Evolutionary conservation across 2,797 vertebrate genomes (phyloP).

Genomic region (Hephaestus fuliginosus): DNA sequence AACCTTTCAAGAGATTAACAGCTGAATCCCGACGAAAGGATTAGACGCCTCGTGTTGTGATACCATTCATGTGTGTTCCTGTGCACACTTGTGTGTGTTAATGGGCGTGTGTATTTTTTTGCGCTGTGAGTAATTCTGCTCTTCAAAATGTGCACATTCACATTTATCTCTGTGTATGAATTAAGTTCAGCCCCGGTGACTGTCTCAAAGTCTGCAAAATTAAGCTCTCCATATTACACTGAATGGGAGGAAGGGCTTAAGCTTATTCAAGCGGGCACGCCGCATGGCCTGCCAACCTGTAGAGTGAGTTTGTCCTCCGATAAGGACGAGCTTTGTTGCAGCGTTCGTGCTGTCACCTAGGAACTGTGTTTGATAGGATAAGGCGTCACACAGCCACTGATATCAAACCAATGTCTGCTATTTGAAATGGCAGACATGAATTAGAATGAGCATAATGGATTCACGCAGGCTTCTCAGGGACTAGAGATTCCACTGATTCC

Average conservation of each 20-base stretch:
- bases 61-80: slow-evolving; percentile 40
- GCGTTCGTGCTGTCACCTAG: slow-evolving; percentile 58
- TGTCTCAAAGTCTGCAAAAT: slow-evolving; percentile 38
- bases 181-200: slow-evolving; percentile 20
- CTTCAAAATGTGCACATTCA: slow-evolving; percentile 29
- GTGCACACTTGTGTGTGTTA: slow-evolving; percentile 2
- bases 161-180: slow-evolving; percentile 34
- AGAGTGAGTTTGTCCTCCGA: slow-evolving; percentile 65
- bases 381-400: slow-evolving; percentile 50
- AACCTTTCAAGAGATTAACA: slow-evolving; percentile 78
- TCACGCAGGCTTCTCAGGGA: slow-evolving; percentile 52
- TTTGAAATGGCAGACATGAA: slow-evolving; percentile 71
- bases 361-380: slow-evolving; percentile 64
- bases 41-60: slow-evolving; percentile 68
- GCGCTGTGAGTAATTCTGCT: slow-evolving; percentile 16
- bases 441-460: slow-evolving; percentile 70
- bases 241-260: slow-evolving; percentile 28
- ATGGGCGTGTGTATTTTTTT: slow-evolving; percentile 29
- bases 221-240: slow-evolving; percentile 30
- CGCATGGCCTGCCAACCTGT: slow-evolving; percentile 52
- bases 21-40: slow-evolving; percentile 75
- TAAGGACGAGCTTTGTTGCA: slow-evolving; percentile 71
- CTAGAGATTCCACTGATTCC: slow-evolving; percentile 55
- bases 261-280: slow-evolving; percentile 38
- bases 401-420: slow-evolving; percentile 64